These are phyloP conservation scores for Pseudomugil tenellus DNA, from an alignment of 2,797 vertebrate species.

Conservation along the genomic window DNA sequence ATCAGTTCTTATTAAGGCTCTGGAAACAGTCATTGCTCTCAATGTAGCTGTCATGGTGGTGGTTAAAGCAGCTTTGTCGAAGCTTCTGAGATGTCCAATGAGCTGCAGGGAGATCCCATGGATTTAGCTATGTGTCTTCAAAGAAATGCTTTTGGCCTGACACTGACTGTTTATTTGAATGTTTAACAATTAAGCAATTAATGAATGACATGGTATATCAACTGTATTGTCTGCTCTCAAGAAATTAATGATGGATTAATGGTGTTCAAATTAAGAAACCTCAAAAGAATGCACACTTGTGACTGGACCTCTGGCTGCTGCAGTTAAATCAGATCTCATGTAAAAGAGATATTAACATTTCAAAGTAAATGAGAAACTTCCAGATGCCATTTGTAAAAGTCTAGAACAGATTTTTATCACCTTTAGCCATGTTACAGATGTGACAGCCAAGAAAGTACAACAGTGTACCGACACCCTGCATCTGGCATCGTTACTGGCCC, in stretches of 20 bases:
- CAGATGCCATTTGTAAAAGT: conserved; percentile 48
- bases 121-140: conserved; percentile 47
- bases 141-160: conserved; percentile 62
- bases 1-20: conserved; percentile 58
- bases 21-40: conserved; percentile 38
- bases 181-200: conserved; percentile 33
- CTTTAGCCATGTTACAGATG: conserved; percentile 52
- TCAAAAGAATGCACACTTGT: conserved; percentile 41
- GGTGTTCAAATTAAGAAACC: conserved; percentile 33
- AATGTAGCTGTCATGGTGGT: conserved; percentile 56
- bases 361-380: conserved; percentile 54
- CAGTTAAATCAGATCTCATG: conserved; percentile 40
- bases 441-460: conserved; percentile 46
- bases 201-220: conserved; percentile 22
- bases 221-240: conserved; percentile 5
- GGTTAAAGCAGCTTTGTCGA: conserved; percentile 63
- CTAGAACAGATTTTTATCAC: conserved; percentile 53
- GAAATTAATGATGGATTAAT: conserved; percentile 18
- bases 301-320: conserved; percentile 34
- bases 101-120: conserved; percentile 25
- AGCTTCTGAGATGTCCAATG: conserved; percentile 55
- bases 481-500: conserved; percentile 54
- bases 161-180: conserved; percentile 40
- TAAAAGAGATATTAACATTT: conserved; percentile 53
- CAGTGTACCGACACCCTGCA: conserved; percentile 32